These are phyloP conservation scores for Leucophenga montana DNA, from an alignment of 2,888 invertebrate species.

Conservation along the genomic window DNA sequence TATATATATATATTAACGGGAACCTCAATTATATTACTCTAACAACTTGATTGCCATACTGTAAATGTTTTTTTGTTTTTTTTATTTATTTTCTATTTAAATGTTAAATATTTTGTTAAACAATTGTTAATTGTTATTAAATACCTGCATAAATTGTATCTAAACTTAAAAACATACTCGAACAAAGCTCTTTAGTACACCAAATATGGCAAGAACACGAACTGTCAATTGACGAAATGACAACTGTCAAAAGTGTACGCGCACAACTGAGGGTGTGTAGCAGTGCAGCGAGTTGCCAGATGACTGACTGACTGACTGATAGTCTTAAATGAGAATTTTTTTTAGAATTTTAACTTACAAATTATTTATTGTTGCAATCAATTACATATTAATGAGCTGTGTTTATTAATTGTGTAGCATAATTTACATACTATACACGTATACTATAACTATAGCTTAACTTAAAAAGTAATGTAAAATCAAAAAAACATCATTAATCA, in stretches of 20 bases:
- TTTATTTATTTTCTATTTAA: background rate
- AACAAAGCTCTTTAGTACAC: conserved; percentile 39
- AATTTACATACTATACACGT: no score
- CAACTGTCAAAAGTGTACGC: conserved; percentile 24
- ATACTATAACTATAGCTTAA: no score
- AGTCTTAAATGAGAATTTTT: background rate
- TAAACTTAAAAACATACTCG: background rate
- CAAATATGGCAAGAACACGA: conserved; percentile 54
- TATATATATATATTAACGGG: no score
- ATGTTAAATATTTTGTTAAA: conserved; percentile 21
- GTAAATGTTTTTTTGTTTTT: no score
- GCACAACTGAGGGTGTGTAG: background rate
- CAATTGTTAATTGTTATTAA: conserved; percentile 56
- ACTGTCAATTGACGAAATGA: conserved; percentile 32
- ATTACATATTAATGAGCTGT: conserved; percentile 54
- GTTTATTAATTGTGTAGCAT: background rate
- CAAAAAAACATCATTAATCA: conserved; percentile 61
- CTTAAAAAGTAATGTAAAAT: background rate
- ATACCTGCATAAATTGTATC: background rate
- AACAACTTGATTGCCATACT: no score
- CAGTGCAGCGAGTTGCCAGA: background rate
- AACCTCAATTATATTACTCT: no score
- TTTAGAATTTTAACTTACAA: conserved; percentile 30
- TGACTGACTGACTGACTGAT: background rate
- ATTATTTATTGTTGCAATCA: conserved; percentile 33